A percentile compares a stretch with the other conserved stretches of the same genome.
These are phyloP conservation scores for Cuniculus paca DNA, from an alignment of 2,797 vertebrate genomes.

Conservation along the genomic window DNA sequence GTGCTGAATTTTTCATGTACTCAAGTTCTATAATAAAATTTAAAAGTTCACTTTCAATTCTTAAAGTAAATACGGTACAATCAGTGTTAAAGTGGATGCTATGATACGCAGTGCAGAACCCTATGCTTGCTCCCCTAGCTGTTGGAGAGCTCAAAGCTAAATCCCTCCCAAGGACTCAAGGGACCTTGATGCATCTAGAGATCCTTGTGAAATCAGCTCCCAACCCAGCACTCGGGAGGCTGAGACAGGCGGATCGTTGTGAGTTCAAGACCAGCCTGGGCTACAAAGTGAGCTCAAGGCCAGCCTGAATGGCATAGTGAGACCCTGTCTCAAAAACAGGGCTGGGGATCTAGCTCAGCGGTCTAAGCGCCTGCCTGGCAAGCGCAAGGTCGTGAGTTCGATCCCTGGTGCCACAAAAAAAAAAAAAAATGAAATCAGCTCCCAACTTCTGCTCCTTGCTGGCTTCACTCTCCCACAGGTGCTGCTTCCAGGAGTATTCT, in stretches of 20 bases:
- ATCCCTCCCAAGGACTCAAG: neutral
- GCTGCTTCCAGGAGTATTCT: neutral
- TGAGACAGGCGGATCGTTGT: too few species aligned
- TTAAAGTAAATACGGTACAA: neutral
- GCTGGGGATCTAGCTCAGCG: too few species aligned
- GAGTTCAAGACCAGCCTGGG: too few species aligned
- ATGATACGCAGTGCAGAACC: neutral
- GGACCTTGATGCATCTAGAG: neutral
- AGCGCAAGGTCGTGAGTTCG: too few species aligned
- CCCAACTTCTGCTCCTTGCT: neutral
- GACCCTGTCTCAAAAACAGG: too few species aligned
- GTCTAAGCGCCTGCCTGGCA: too few species aligned
- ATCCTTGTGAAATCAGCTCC: neutral
- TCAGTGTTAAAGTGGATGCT: neutral
- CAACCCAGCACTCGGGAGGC: too few species aligned
- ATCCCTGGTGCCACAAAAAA: too few species aligned
- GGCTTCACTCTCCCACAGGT: neutral
- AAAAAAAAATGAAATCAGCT: neutral
- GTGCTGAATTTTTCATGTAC: neutral
- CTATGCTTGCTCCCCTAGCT: neutral
- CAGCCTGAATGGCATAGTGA: too few species aligned
- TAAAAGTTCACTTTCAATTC: neutral
- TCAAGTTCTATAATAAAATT: neutral
- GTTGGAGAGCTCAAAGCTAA: neutral
- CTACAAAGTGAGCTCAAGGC: too few species aligned